These are phyloP conservation scores for Musca vetustissima DNA, from an alignment of 1,140 invertebrate genomes.

Conservation along the genomic window DNA sequence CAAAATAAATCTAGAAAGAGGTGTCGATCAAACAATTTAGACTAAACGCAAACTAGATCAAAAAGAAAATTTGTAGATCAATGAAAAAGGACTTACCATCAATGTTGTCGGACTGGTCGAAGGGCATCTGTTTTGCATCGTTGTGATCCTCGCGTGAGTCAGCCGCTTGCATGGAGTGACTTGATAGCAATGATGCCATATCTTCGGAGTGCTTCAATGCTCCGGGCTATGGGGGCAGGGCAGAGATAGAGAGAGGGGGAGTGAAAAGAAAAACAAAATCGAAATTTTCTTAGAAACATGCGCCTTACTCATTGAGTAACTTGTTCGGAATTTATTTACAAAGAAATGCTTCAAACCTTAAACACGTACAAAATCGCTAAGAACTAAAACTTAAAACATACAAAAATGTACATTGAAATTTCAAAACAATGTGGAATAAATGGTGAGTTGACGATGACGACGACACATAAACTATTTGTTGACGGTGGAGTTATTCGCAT, in stretches of 20 bases:
- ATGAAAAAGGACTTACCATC: slow-evolving; percentile 47
- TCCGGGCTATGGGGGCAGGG: slow-evolving; percentile 28
- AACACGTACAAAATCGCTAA: neutral
- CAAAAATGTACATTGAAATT: too few species aligned
- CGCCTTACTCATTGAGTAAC: neutral
- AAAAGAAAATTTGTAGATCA: neutral
- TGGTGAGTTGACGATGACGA: too few species aligned
- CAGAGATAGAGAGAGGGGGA: neutral
- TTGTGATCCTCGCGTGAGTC: slow-evolving; percentile 51
- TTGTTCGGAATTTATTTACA: neutral
- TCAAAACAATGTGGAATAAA: too few species aligned
- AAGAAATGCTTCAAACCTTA: slow-evolving; percentile 21
- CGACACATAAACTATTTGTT: too few species aligned
- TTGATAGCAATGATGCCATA: slow-evolving; percentile 49
- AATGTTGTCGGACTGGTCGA: slow-evolving; percentile 55
- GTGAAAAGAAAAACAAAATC: neutral
- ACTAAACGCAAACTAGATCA: slow-evolving; percentile 9
- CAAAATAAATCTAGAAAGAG: neutral
- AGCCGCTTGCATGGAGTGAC: slow-evolving; percentile 45
- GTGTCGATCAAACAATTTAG: slow-evolving; percentile 13
- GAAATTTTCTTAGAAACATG: neutral
- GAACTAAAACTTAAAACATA: too few species aligned
- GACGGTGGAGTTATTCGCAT: too few species aligned
- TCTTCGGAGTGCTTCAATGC: slow-evolving; percentile 51
- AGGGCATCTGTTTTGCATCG: slow-evolving; percentile 49